A percentile compares a stretch with the other conserved stretches of the same genome.
Evolutionary conservation across 2,113 vertebrate genomes (phyloP).

Genomic region (Capricornis sumatraensis): DNA sequence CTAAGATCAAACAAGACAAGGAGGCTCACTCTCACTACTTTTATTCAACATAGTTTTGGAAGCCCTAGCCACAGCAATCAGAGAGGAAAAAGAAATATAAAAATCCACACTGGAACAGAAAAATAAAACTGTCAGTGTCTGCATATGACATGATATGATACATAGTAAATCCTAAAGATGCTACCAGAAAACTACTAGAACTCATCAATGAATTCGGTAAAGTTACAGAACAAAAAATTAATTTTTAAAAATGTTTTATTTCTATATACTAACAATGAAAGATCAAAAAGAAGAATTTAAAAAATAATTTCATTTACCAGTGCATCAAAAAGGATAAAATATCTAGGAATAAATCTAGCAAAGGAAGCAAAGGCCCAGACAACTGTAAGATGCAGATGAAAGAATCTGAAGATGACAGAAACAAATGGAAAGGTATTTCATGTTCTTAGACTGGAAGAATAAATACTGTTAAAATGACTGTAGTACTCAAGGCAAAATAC

Average conservation of each 20-base stretch:
- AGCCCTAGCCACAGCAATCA: background rate
- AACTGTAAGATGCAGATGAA: background rate
- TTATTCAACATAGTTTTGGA: background rate
- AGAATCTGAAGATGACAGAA: background rate
- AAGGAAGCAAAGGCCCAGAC: background rate
- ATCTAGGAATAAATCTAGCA: background rate
- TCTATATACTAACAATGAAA: background rate
- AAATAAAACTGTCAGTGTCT: background rate
- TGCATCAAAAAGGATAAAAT: background rate
- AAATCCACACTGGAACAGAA: background rate
- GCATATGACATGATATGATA: background rate
- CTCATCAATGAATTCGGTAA: background rate
- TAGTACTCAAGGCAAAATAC: background rate
- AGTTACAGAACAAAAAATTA: background rate
- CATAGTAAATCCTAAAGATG: background rate
- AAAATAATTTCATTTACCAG: background rate
- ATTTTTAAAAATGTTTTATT: background rate
- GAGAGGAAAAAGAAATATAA: background rate
- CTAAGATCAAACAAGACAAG: background rate
- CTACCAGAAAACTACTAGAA: background rate
- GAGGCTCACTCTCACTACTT: background rate
- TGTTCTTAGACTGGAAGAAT: background rate
- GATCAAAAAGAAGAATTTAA: background rate
- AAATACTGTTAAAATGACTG: background rate
- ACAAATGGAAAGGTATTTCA: background rate